Percentiles rank a stretch among this genome's conserved stretches.
phyloP scores from a whole-genome alignment of 2,113 vertebrate genomes.

The Larimichthys polyactis region DNA sequence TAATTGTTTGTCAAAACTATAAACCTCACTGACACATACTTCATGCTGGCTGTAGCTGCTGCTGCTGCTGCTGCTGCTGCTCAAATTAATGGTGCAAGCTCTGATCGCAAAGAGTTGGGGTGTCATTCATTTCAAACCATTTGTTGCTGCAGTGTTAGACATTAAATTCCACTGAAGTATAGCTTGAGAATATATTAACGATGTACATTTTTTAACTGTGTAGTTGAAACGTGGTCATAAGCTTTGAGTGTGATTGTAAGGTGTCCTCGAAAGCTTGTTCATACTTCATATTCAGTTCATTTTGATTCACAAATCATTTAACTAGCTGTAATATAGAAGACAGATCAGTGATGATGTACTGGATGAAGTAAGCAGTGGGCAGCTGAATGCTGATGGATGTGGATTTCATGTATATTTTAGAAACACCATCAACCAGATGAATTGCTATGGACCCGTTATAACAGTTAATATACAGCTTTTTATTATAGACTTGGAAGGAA shows the following conservation, averaged over 20 bases:
- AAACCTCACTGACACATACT: slow-evolving; percentile 24
- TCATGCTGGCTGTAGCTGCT: slow-evolving; percentile 16
- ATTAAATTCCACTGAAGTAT: not conserved
- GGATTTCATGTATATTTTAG: not conserved
- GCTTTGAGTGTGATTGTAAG: not conserved
- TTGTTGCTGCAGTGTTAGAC: slow-evolving; percentile 17
- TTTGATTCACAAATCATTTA: not conserved
- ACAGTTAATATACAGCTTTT: not conserved
- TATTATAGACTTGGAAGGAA: not conserved
- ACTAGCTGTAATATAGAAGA: not conserved
- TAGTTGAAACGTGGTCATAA: not conserved
- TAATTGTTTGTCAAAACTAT: slow-evolving; percentile 43
- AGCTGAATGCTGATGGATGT: not conserved
- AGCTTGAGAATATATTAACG: not conserved
- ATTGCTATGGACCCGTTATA: not conserved
- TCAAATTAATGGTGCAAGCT: slow-evolving; percentile 28
- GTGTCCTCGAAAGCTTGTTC: no score
- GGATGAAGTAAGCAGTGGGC: not conserved
- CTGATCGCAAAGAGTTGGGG: slow-evolving; percentile 1
- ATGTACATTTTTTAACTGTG: not conserved
- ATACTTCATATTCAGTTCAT: not conserved
- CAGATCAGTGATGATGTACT: not conserved
- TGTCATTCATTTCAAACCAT: slow-evolving; percentile 17
- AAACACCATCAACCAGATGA: not conserved
- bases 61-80: slow-evolving; percentile 16